Base-by-base conservation (phyloP, 2,797 vertebrate genomes). In the Sphenodon punctatus region DNA sequence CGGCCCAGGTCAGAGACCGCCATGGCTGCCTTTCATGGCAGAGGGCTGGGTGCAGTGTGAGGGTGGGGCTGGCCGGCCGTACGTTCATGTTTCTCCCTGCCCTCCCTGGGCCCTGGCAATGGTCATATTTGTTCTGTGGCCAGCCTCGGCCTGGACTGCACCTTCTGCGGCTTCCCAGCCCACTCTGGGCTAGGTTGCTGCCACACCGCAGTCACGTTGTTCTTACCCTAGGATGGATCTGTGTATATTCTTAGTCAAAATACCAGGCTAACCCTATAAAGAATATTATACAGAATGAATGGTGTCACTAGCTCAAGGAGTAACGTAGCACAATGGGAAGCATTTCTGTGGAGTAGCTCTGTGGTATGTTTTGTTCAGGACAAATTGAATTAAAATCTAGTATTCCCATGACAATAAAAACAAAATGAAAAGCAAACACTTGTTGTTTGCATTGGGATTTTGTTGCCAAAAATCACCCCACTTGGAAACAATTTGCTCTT, bases 401-500 rank as follows among this genome's bases (percentile, higher is more conserved):
- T 73, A 46, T n/a, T 75, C 41, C 73, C 19, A 38, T 72, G 73
- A 71, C 66, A 89, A 93, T 84, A 36, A 90, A 46, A 42, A 76
- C 76, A 39, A 75, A 78, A 60, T 74, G 53, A 63, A 60, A 6
- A 88, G 43, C 85, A 89, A 75, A 88, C 69, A 27, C 6, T 67
- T 89, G 34, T 67, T 80, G 14, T 73, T 81, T 92, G 67, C 58
- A 68, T 80, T 80, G 71, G 79, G 49, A 76, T 82, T 64, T 85
- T 14, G 66, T 68, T 92, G 86, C 53, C 65, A 67, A 78, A 75
- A 74, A 78, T 78, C 77, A 61, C 32, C 83, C 22, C 90, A 15
- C 79, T 93, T 89, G 71, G 67, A 83, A 93, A 84, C 49, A 1
- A 85, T 67, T 55, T 80, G 27, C 64, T 87, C 92, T 91, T 79